phyloP scores from a whole-genome alignment of 2,888 invertebrate species.

The Drepanosiphum platanoidis region DNA sequence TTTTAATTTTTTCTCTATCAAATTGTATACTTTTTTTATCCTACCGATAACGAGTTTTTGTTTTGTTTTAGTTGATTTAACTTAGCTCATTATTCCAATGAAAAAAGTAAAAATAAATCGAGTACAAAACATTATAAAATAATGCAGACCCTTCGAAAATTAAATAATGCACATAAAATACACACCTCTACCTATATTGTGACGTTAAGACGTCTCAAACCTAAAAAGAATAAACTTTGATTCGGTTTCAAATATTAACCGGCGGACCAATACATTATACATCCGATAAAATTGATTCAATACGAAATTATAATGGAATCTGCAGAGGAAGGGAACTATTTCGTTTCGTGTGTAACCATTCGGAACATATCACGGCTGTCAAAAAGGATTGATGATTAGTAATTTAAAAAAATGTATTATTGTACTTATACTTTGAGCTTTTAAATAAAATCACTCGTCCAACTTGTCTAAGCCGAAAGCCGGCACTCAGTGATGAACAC shows the following conservation, averaged over 20 bases:
- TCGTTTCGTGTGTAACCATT: neutral
- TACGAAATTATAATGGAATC: neutral
- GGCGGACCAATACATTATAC: neutral
- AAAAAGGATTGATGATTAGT: slow-evolving; percentile 6
- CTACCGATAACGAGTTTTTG: neutral
- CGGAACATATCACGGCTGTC: neutral
- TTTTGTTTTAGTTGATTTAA: neutral
- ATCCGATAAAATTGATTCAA: neutral
- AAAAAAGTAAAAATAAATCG: neutral
- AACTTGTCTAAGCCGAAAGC: neutral
- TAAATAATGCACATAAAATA: neutral
- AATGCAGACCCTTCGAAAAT: neutral
- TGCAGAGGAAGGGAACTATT: neutral
- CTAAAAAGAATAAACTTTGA: neutral
- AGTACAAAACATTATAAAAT: neutral
- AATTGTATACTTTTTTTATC: neutral
- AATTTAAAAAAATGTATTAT: neutral
- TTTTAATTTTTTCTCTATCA: neutral
- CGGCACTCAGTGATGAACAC: slow-evolving; percentile 7
- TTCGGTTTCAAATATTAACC: neutral
- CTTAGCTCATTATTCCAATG: neutral
- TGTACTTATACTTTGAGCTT: neutral
- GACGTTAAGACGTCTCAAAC: neutral
- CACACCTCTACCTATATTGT: neutral
- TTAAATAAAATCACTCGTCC: neutral